phyloP scores from a whole-genome alignment of 2,888 invertebrate genomes.

The Megalurothrips usitatus region DNA sequence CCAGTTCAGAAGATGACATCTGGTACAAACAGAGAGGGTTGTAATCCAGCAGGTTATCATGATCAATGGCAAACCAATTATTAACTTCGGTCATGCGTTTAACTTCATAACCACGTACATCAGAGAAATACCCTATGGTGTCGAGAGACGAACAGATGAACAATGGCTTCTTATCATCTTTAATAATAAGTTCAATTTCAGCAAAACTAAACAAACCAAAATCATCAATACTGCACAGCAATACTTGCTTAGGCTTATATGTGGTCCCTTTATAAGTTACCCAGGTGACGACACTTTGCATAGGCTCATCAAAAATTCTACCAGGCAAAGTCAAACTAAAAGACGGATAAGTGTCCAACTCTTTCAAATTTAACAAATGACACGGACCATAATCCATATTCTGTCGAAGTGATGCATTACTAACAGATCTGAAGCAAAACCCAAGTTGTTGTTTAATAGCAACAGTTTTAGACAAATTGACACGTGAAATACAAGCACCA shows the following conservation, averaged over 20 bases:
- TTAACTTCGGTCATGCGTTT: background rate
- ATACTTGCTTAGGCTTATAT: background rate
- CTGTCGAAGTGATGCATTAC: background rate
- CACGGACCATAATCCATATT: background rate
- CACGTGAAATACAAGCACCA: background rate
- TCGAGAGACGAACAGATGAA: background rate
- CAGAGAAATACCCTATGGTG: background rate
- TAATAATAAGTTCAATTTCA: background rate
- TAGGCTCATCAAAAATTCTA: background rate
- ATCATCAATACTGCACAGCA: background rate
- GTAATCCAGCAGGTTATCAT: background rate
- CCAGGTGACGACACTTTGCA: background rate
- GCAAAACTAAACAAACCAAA: background rate
- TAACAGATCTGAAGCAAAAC: background rate
- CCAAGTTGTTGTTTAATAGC: background rate
- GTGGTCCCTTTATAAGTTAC: background rate
- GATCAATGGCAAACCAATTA: background rate
- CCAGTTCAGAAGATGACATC: background rate
- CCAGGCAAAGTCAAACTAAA: background rate
- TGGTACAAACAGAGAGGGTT: background rate
- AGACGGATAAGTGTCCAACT: background rate
- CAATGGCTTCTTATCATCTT: background rate
- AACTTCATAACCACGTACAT: background rate
- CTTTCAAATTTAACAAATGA: background rate
- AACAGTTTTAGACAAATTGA: background rate